Conservation (phyloP, 1,140 invertebrate species). For the Theocolax elegans region DNA sequence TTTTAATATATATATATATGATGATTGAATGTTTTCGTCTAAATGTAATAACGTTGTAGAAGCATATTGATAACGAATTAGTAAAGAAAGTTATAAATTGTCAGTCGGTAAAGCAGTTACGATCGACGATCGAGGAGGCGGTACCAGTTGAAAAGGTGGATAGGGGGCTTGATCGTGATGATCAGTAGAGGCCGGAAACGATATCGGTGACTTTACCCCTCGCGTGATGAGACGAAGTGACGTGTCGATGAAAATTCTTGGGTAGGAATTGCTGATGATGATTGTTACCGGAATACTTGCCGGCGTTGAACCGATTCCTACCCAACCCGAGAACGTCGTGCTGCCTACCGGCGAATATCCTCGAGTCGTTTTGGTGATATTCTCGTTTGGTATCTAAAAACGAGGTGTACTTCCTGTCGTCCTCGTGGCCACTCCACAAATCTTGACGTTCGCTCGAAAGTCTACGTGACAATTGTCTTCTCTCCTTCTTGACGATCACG, state of each 20-base stretch:
- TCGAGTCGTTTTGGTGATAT: conserved; percentile 29
- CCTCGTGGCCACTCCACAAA: conserved; percentile 38
- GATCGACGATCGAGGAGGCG: no score
- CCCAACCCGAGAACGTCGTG: conserved; percentile 62
- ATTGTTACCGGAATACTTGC: conserved; percentile 61
- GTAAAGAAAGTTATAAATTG: no score
- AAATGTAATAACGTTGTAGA: no score
- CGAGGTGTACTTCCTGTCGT: conserved; percentile 31
- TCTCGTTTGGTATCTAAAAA: conserved; percentile 5
- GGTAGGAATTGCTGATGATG: background rate
- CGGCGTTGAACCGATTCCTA: conserved; percentile 62
- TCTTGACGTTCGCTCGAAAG: conserved; percentile 13
- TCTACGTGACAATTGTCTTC: conserved; percentile 20
- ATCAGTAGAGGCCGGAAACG: conserved; percentile 60
- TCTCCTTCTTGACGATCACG: conserved; percentile 72
- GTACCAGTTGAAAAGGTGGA: no score
- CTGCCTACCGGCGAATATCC: conserved; percentile 57
- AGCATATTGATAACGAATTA: no score
- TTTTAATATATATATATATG: no score
- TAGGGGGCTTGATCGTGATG: no score
- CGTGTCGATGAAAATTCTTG: background rate
- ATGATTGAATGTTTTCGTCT: no score
- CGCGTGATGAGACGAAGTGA: conserved; percentile 39
- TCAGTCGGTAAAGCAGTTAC: no score
- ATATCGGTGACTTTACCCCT: conserved; percentile 64